Base-by-base conservation (phyloP, 2,113 vertebrate species). In the Parus major region DNA sequence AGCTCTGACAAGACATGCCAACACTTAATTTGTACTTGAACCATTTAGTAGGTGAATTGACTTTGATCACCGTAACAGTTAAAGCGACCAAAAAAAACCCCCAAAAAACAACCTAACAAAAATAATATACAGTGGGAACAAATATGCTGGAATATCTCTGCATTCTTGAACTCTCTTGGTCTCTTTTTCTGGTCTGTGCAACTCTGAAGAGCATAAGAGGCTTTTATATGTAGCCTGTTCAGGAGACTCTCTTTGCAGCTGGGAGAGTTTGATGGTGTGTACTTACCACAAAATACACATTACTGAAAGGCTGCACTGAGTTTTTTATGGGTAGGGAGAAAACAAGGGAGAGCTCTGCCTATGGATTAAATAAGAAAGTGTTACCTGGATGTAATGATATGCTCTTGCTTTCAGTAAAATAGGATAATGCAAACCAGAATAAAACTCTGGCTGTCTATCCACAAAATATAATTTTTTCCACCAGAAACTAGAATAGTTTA, bases 381-480 rank as follows among this genome's bases (percentile, higher is more conserved):
- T 70, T 95, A 96, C 92, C 92, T 96, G 85, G 52, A 60, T 81
- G 25, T 81, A 85, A 95, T 86, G 71, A 88, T 83, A 81, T 56
- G 75, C 44, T 93, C n/a, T 81, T 31, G 14, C 47, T 95, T 93
- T 90, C 71, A 63, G 35, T 73, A 80, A 91, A 96, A 94, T 10
- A 59, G 22, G 41, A 44, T 95, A 95, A 94, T 64, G 68, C 33
- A 81, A 95, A 92, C 55, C 93, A 97, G 90, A 94, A 93, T 81
- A 93, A 94, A 73, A 70, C 20, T 73, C 39, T 68, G 79, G 66
- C 81, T 80, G 20, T 15, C 25, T 29, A 66, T 7, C 21, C 71
- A 60, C 41, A 76, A 95, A 86, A 95, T 88, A 88, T 55, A 79
- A 1, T 77, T 92, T 90, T 91, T 88, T 60, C 82, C 91, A 83